phyloP scores from a whole-genome alignment of 2,113 vertebrate genomes.

The Corvus hawaiiensis region DNA sequence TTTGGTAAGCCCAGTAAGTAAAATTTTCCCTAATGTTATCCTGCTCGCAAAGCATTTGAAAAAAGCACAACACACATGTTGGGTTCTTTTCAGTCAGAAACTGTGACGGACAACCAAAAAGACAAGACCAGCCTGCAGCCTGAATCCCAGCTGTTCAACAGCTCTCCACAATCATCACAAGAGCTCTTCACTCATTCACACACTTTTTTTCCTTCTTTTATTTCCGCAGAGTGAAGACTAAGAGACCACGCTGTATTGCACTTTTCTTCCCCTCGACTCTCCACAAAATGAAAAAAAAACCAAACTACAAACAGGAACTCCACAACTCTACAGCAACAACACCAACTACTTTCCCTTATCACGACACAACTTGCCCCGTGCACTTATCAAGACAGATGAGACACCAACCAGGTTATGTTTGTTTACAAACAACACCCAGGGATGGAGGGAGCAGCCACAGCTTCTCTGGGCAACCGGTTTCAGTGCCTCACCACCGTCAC shows the following conservation, averaged over 20 bases:
- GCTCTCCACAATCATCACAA: not conserved
- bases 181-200: not conserved
- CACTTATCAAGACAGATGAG: not conserved
- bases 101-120: not conserved
- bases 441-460: not conserved
- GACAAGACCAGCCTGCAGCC: not conserved
- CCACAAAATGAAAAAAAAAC: not conserved
- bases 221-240: not conserved
- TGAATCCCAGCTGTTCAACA: not conserved
- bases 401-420: not conserved
- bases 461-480: not conserved
- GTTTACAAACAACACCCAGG: not conserved
- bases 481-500: not conserved
- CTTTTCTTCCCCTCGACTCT: not conserved
- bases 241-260: not conserved
- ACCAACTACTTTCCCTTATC: not conserved
- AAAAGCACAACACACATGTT: not conserved
- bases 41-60: not conserved
- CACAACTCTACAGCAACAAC: not conserved
- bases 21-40: not conserved
- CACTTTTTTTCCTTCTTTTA: not conserved
- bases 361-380: no score
- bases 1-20: not conserved
- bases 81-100: not conserved
- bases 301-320: not conserved